Evolutionary conservation across 2,797 vertebrate species (phyloP).

Genomic region (Myotis vivesi): DNA sequence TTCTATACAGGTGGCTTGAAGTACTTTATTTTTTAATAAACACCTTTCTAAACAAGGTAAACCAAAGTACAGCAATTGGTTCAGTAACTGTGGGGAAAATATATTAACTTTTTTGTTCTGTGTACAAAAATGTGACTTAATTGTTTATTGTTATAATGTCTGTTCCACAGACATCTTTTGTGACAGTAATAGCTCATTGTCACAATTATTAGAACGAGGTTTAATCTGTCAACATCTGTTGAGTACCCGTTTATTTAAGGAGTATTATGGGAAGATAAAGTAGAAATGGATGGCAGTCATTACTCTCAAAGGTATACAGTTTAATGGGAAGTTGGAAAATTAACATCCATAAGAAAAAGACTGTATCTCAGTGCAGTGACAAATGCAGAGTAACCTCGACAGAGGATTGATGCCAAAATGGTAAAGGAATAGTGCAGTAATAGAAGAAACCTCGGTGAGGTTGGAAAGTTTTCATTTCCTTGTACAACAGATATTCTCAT

Average conservation of each 20-base stretch:
- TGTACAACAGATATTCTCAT: not conserved
- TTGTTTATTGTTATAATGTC: not conserved
- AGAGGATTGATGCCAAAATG: not conserved
- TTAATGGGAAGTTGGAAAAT: not conserved
- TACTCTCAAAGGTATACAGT: not conserved
- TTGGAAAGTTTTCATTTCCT: not conserved
- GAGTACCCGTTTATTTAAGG: constrained; percentile 2
- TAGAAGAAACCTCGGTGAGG: not conserved
- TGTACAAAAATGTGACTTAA: constrained; percentile 10
- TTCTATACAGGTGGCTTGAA: not conserved
- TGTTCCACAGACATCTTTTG: not conserved
- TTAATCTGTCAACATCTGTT: constrained; percentile 27
- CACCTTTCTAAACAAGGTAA: constrained; percentile 32
- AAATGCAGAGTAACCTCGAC: not conserved
- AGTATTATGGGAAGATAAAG: not conserved
- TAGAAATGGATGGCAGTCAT: constrained; percentile 24
- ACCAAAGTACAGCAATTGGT: not conserved
- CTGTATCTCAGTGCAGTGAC: not conserved
- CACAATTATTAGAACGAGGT: not conserved
- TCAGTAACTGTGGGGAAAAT: not conserved
- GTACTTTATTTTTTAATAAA: not conserved
- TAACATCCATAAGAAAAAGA: not conserved
- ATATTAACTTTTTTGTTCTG: not conserved
- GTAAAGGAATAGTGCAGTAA: not conserved
- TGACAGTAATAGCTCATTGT: not conserved